Conservation (phyloP, 2,888 invertebrate species). For the Limnephilus marmoratus region DNA sequence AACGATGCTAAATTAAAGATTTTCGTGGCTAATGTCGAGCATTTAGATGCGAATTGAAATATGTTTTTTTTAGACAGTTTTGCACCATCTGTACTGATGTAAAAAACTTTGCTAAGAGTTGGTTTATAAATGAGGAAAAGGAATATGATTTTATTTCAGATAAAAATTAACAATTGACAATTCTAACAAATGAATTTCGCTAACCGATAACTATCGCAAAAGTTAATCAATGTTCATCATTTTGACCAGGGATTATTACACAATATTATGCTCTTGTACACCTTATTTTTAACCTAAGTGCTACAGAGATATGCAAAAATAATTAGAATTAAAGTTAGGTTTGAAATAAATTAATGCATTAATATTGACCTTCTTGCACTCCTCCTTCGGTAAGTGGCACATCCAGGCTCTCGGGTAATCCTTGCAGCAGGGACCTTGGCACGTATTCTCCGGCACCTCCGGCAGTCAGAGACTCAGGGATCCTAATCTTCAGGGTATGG, state of each 20-base stretch:
- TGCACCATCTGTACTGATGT: not conserved
- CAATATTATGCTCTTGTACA: too few species aligned
- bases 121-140: not conserved
- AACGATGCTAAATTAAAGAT: too few species aligned
- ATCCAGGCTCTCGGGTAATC: conserved; percentile 82
- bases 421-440: conserved; percentile 81
- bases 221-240: too few species aligned
- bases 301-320: too few species aligned
- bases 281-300: too few species aligned
- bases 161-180: not conserved
- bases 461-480: conserved; percentile 81
- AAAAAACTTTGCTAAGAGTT: not conserved
- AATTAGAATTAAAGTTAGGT: too few species aligned
- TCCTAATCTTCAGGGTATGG: conserved; percentile 85
- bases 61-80: not conserved
- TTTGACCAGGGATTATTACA: too few species aligned
- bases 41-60: too few species aligned
- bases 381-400: conserved; percentile 82
- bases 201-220: not conserved
- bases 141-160: not conserved
- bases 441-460: conserved; percentile 79
- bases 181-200: not conserved
- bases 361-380: conserved; percentile 60
- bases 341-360: not conserved
- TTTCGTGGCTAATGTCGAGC: not conserved